Evolutionary conservation across 1,140 invertebrate genomes (phyloP).

Genomic region (Elysia chlorotica): DNA sequence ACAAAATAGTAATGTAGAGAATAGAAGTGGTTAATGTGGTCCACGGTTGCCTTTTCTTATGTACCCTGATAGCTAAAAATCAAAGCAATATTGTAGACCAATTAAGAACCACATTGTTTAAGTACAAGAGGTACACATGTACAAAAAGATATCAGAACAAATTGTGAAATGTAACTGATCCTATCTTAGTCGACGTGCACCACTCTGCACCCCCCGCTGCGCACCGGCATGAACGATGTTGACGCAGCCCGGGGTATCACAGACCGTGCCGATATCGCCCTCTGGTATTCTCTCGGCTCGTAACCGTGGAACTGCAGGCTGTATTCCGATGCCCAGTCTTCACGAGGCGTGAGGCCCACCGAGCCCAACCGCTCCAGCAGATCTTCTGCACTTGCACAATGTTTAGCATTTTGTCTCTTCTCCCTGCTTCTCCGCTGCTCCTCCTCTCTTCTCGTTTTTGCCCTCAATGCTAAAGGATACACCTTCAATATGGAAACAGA

Average conservation of each 20-base stretch:
- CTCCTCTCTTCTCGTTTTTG: slow-evolving; percentile 3
- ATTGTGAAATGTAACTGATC: too few relatives aligned
- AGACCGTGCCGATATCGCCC: neutral
- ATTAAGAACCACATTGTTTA: too few relatives aligned
- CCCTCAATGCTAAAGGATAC: slow-evolving; percentile 9
- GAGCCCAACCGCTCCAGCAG: neutral
- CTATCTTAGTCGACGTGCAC: slow-evolving; percentile 16
- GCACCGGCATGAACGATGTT: neutral
- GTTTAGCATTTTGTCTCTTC: neutral
- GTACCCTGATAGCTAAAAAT: too few relatives aligned
- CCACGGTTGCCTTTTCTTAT: too few relatives aligned
- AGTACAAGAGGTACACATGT: too few relatives aligned
- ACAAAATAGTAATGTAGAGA: too few relatives aligned
- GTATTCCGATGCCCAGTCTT: slow-evolving; percentile 14
- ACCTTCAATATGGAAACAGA: slow-evolving; percentile 4
- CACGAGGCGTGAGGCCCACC: neutral
- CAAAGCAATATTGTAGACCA: too few relatives aligned
- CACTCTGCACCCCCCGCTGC: slow-evolving; percentile 5
- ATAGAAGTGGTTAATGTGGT: too few relatives aligned
- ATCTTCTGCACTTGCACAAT: slow-evolving; percentile 5
- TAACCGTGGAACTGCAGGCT: slow-evolving; percentile 17
- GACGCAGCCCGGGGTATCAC: slow-evolving; percentile 18
- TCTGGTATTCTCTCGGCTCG: slow-evolving; percentile 15
- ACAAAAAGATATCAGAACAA: too few relatives aligned
- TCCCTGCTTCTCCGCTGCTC: neutral